Evolutionary conservation across 2,113 vertebrate species (phyloP).

Genomic region (Misgurnus mizolepis): DNA sequence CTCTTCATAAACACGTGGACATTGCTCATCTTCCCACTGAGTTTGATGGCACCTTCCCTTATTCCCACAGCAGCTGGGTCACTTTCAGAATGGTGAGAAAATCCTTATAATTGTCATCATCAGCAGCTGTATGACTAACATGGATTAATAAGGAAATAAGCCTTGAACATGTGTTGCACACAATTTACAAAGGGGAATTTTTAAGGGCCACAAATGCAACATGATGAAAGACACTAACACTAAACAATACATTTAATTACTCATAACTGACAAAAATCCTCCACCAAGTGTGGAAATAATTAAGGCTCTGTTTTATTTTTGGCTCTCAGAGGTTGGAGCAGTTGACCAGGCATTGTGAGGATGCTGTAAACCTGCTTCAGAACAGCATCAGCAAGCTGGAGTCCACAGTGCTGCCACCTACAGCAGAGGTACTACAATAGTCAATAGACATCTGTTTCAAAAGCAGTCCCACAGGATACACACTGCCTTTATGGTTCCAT

Average conservation of each 20-base stretch:
- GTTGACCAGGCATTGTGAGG: slow-evolving; percentile 77
- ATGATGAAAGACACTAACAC: too few relatives aligned
- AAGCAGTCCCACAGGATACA: slow-evolving; percentile 4
- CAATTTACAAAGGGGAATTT: too few relatives aligned
- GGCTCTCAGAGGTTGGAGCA: slow-evolving; percentile 83
- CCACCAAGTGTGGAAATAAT: too few relatives aligned
- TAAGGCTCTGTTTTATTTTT: neutral
- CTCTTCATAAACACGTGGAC: slow-evolving; percentile 83
- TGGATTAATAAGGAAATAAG: neutral
- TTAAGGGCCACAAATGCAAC: too few relatives aligned
- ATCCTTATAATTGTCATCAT: neutral
- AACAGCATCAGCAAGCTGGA: slow-evolving; percentile 77
- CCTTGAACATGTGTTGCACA: too few relatives aligned
- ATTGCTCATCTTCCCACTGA: slow-evolving; percentile 77
- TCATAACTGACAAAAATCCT: too few relatives aligned
- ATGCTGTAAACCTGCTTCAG: slow-evolving; percentile 79
- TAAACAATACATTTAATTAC: too few relatives aligned
- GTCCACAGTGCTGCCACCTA: slow-evolving; percentile 45
- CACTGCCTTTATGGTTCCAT: too few relatives aligned
- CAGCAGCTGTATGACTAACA: neutral
- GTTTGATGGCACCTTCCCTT: slow-evolving; percentile 83
- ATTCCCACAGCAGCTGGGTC: slow-evolving; percentile 86
- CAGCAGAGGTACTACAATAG: slow-evolving; percentile 52
- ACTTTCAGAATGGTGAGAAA: slow-evolving; percentile 84
- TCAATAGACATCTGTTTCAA: neutral